Base-by-base conservation (phyloP, 1,140 invertebrate species). In the Musca domestica region DNA sequence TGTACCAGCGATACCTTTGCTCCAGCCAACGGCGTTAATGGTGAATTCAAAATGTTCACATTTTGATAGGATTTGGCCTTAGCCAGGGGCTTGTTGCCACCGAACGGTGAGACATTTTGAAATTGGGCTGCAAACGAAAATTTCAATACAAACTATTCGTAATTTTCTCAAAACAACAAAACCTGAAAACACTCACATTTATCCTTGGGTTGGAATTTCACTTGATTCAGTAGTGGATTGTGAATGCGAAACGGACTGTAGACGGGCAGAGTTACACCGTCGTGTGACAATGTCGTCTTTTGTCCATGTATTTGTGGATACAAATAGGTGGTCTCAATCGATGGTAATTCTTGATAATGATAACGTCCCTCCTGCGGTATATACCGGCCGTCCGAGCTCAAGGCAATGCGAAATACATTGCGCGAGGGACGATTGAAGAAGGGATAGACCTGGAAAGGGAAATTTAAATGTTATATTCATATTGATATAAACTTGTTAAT, bases 311-410 rank as follows among this genome's bases (percentile, higher is more conserved):
- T 77, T 72, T 81, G 78, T 4, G 78, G 78, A 63, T 78, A 81
- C 6, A 81, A 71, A 71, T 81, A 81, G 2, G 80, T 81, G 6
- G 80, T 81, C 68, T 81, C 80, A 58, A 81, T 70, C 10, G 77
- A 74, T 47, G 79, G 79, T 66, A 74, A 69, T 47, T 77, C 70
- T 10, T 70, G 69, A 22, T 78, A 76, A n/a, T 76, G 72, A 52
- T 80, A 81, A 9, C 75, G 72, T 14, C 80, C 80, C 61, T 76
- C 80, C 5, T 71, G 47, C 1, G 76, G 74, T 20, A 72, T 78
- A 34, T 74, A 81, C n/a, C 80, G 73, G 6, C 74, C 77, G 70
- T 81, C 80, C 2, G 79, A 80, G 41, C 78, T 80, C 7, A 79
- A 71, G 7, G 80, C 76, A 9, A 81, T 76, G 63, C 73, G 76